A percentile compares a stretch with the other conserved stretches of the same genome.
These are phyloP conservation scores for Chanos chanos DNA, from an alignment of 2,797 vertebrate species.

Conservation along the genomic window DNA sequence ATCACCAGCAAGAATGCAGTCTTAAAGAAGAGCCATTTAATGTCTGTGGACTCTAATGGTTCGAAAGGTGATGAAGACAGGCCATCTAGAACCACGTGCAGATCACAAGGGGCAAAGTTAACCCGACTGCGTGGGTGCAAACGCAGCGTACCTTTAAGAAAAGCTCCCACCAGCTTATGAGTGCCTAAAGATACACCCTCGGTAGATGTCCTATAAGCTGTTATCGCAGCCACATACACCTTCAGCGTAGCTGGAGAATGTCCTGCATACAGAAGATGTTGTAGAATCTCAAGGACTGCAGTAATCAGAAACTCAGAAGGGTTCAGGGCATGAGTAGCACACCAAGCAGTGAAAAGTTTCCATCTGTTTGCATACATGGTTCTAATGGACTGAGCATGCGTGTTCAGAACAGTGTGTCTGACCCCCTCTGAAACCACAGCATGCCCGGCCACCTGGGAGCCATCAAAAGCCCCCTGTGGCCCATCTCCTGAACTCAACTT, in stretches of 20 bases:
- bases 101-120: slow-evolving; percentile 50
- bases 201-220: background rate
- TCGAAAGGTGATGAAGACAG: slow-evolving; percentile 54
- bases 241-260: background rate
- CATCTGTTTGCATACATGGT: too few species aligned
- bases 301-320: too few species aligned
- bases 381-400: too few species aligned
- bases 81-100: too few species aligned
- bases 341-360: too few species aligned
- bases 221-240: background rate
- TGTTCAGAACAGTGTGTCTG: too few species aligned
- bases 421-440: too few species aligned
- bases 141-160: slow-evolving; percentile 22
- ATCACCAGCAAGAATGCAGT: slow-evolving; percentile 25
- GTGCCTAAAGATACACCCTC: too few species aligned
- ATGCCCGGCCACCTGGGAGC: too few species aligned
- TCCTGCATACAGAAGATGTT: background rate
- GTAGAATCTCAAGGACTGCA: too few species aligned
- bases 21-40: slow-evolving; percentile 56
- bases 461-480: background rate
- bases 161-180: background rate
- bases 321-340: too few species aligned
- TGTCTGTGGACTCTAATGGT: slow-evolving; percentile 52
- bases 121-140: slow-evolving; percentile 49
- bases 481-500: background rate